phyloP scores from a whole-genome alignment of 2,113 vertebrate genomes.

The Alosa alosa region DNA sequence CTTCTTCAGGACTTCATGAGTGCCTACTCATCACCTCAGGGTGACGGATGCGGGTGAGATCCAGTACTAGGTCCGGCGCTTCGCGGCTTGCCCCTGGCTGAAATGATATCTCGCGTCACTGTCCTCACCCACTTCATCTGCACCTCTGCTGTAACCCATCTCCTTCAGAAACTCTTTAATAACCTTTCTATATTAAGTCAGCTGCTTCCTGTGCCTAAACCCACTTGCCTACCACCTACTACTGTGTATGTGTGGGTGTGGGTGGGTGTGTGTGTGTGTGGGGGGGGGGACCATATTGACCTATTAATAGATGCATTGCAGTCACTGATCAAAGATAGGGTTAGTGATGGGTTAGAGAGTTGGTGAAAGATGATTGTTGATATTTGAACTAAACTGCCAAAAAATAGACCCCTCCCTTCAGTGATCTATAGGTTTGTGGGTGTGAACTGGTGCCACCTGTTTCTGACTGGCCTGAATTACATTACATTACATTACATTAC shows the following conservation, averaged over 20 bases:
- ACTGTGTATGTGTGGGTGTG: background rate
- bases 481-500: too few species aligned
- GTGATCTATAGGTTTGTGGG: too few species aligned
- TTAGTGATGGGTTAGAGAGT: too few species aligned
- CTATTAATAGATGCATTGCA: background rate
- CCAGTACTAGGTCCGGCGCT: conserved; percentile 3
- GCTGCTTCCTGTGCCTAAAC: conserved; percentile 23
- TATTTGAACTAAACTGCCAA: too few species aligned
- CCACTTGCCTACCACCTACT: background rate
- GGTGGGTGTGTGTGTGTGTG: background rate
- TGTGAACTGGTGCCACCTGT: too few species aligned
- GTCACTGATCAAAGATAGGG: background rate
- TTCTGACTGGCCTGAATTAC: too few species aligned
- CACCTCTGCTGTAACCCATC: conserved; percentile 39
- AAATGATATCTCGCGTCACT: conserved; percentile 41
- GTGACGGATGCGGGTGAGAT: background rate
- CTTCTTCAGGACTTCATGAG: conserved; percentile 31
- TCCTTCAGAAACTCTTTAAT: conserved; percentile 40
- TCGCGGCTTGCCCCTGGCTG: conserved; percentile 14
- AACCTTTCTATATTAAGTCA: conserved; percentile 51
- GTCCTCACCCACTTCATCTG: conserved; percentile 45
- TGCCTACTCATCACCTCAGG: conserved; percentile 26
- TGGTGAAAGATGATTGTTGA: too few species aligned
- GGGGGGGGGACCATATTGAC: background rate
- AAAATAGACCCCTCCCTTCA: too few species aligned